Evolutionary conservation across 2,888 invertebrate genomes (phyloP), one percentile per base, ranked within the genome.

Genomic region (Agonopterix subpropinquella): DNA sequence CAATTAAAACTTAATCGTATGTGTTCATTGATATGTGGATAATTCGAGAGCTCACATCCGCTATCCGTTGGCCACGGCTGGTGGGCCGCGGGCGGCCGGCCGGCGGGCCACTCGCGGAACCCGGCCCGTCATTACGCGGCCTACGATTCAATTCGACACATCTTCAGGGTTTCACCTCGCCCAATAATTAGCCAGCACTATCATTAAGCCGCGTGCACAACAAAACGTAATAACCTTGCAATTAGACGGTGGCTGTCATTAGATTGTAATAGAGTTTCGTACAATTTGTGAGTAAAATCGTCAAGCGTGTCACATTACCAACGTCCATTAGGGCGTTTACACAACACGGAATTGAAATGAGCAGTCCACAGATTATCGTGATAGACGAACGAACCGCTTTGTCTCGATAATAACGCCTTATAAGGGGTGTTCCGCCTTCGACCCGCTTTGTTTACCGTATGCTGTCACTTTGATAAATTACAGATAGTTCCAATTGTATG

Each of bases 271-370:
- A 88, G 87, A 86, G 87, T 87, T 88, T 85, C 75, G 86, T 87
- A 87, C 86, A 85, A 85, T 87, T 88, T 88, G 86, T 87, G 85
- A 85, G 86, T 84, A 84, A 82, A 87, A 87, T 87, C 88, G 88
- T 87, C 88, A 87, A 87, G 87, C 88, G 88, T 88, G 85, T 87
- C 88, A 85, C 88, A 86, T 88, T 87, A 88, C 87, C 77, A 73
- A 76, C 65, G 68, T 73, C 84, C 87, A 88, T 88, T 88, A 88
- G 83, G 85, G 81, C 83, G 80, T 87, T 87, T 87, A 87, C 81
- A 87, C 82, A 86, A 87, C 83, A 80, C 80, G 79, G 80, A 86
- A 87, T 88, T 85, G 87, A 86, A 87, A 86, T 84, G 80, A 80
- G 80, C 80, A 77, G 80, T 75, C 84, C 80, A 80, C 85, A 86